Evolutionary conservation across 2,888 invertebrate species (phyloP).

Genomic region (Trissoscelio sp.): DNA sequence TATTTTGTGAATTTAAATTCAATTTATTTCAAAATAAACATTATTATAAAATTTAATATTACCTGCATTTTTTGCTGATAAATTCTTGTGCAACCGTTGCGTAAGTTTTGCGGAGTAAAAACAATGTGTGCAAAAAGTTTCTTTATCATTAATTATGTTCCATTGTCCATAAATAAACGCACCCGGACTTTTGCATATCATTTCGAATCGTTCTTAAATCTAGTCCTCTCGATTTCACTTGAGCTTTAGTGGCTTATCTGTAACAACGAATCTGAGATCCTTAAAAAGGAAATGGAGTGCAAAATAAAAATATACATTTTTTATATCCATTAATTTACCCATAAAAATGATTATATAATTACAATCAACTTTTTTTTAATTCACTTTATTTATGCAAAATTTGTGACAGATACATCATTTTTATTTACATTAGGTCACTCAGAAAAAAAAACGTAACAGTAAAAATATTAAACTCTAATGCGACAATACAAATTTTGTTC

Average conservation of each 20-base stretch:
- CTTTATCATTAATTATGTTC: no score
- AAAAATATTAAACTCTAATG: conserved; percentile 8
- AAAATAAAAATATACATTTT: conserved; percentile 38
- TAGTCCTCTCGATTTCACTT: conserved; percentile 71
- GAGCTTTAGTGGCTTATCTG: conserved; percentile 74
- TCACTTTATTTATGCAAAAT: background rate
- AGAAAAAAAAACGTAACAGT: background rate
- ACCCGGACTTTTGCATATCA: no score
- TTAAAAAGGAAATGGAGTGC: conserved; percentile 52
- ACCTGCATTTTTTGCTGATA: no score
- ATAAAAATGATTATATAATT: conserved; percentile 17
- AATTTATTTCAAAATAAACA: no score
- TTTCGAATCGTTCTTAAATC: conserved; percentile 23
- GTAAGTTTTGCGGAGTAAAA: no score
- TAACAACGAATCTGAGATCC: conserved; percentile 74
- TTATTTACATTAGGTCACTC: background rate
- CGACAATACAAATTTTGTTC: conserved; percentile 72
- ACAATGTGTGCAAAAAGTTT: no score
- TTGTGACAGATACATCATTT: conserved; percentile 7
- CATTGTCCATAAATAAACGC: no score
- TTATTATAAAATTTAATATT: no score
- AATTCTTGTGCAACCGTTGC: no score
- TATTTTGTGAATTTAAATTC: no score
- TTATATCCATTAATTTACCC: no score
- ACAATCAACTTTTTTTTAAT: conserved; percentile 22